Evolutionary conservation across 1,140 invertebrate genomes (phyloP).

Genomic region (Cotesia vestalis): DNA sequence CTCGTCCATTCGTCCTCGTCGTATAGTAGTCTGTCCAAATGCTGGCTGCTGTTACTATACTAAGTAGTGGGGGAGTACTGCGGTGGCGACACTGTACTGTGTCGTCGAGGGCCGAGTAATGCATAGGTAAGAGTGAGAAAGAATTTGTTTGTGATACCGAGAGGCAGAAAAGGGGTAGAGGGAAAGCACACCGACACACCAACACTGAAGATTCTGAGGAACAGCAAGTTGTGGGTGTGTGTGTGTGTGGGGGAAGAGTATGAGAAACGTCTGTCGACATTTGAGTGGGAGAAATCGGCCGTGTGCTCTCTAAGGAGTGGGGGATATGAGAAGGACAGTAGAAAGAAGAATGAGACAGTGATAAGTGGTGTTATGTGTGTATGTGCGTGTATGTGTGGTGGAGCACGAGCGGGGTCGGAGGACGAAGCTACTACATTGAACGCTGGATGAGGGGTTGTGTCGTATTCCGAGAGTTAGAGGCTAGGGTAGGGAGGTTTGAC

Average conservation of each 20-base stretch:
- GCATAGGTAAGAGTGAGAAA: no score
- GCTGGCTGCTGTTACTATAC: no score
- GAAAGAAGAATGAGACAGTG: neutral
- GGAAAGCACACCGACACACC: neutral
- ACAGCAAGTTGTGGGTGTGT: neutral
- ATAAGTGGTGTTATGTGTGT: constrained; percentile 17
- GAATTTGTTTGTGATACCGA: no score
- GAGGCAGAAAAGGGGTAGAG: no score
- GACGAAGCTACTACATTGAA: constrained; percentile 25
- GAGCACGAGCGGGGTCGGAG: constrained; percentile 42
- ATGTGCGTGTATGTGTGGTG: constrained; percentile 6
- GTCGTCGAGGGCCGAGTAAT: no score
- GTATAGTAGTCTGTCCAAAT: no score
- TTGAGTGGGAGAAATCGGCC: neutral
- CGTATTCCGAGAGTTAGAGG: neutral
- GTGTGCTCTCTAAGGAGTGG: neutral
- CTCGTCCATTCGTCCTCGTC: constrained; percentile 46
- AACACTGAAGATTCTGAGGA: constrained; percentile 2
- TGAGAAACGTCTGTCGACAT: constrained; percentile 7
- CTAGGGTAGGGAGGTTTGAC: constrained; percentile 57
- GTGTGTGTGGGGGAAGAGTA: constrained; percentile 10
- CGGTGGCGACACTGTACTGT: no score
- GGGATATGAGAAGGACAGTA: no score
- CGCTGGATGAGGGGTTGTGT: constrained; percentile 47
- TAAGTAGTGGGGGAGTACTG: no score